Base-by-base conservation (phyloP, 1,140 invertebrate species). In the Orius laevigatus region DNA sequence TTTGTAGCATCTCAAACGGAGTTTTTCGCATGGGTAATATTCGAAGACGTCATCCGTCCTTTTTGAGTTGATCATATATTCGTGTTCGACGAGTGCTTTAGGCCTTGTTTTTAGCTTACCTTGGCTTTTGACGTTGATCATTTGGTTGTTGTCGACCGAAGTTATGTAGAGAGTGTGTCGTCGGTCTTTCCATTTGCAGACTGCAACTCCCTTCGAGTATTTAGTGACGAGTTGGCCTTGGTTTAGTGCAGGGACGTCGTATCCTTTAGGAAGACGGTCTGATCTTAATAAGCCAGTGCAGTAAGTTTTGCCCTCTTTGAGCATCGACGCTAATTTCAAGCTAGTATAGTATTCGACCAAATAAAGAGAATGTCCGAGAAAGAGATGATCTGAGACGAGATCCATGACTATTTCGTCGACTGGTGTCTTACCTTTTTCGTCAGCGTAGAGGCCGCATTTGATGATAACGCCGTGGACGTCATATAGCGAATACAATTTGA, bases 121-220 rank as follows among this genome's bases (percentile, higher is more conserved):
- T 45, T 45, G 20, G 43, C 43, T 45, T 16, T 31, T 45, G 43
- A 45, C 32, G 43, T 45, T 31, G 9, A 45, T 45, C 8, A 45
- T n/a, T 16, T 31, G n/a, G 19, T 45, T 31, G 43, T 45, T 31
- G 8, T 19, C 19, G 20, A 31, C 43, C 9, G 43, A 45, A n/a
- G 43, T 45, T n/a, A 45, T n/a, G 19, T 45, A 45, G 10, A 45
- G 19, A n/a, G 32, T 45, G 19, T 45, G 43, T n/a, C 43, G 19
- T 2, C 43, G 43, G 25, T 45, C 43, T 45, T 45, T 45, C 43
- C 43, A 45, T 32, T 45, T 45, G 43, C 43, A 45, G 8, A 45
- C n/a, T 2, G 43, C 25, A 5, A 45, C 43, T n/a, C 43, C 43
- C 12, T 45, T 19, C 25, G 43, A 19, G 19, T 45, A 31, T 45